Evolutionary conservation across 2,888 invertebrate genomes (phyloP), one percentile per base, ranked within the genome.

Genomic region (Resseliella maxima): DNA sequence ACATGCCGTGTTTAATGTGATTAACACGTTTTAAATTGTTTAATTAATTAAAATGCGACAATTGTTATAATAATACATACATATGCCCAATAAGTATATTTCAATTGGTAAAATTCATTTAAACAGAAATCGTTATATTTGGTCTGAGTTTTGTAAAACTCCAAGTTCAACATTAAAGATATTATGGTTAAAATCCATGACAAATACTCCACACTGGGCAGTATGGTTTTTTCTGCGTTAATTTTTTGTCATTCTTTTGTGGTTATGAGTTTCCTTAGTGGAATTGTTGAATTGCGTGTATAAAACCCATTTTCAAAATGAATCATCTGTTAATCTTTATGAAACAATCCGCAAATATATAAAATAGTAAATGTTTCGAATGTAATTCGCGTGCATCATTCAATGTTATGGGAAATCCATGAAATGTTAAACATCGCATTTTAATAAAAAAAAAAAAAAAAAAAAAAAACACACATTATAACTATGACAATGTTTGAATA

Each of bases 11-110:
- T 24, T 59, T 59, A 24, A 59, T 6, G 59, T 59, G 59, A 59
- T 59, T 24, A 59, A 24, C 6, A 15, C n/a, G 24, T 24, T 24
- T n/a, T 59, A 59, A 59, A 59, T 24, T 24, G 6, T n/a, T 59
- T 59, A 59, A 59, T 59, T 59, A 59, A 59, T 59, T 59, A 59
- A 50, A 50, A 59, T 15, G 15, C 59, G 59, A n/a, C 24, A 59
- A 59, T 59, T 24, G 5, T 59, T 24, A 41, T 12, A 41, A 41
- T 41, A 41, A 41, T n/a, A 41, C 12, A 3, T 50, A 12, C 10
- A 15, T 3, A 59, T 24, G n/a, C n/a, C 24, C 3, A 3, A 24
- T 59, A 10, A 3, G 24, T 59, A 59, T n/a, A n/a, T n/a, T n/a
- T n/a, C n/a, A n/a, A n/a, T n/a, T n/a, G n/a, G n/a, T n/a, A n/a